Percentiles rank a stretch among this genome's conserved stretches.
Evolutionary conservation across 64 coral and sea anemone genomes (phyloP).

Genomic region (Exaiptasia diaphana): DNA sequence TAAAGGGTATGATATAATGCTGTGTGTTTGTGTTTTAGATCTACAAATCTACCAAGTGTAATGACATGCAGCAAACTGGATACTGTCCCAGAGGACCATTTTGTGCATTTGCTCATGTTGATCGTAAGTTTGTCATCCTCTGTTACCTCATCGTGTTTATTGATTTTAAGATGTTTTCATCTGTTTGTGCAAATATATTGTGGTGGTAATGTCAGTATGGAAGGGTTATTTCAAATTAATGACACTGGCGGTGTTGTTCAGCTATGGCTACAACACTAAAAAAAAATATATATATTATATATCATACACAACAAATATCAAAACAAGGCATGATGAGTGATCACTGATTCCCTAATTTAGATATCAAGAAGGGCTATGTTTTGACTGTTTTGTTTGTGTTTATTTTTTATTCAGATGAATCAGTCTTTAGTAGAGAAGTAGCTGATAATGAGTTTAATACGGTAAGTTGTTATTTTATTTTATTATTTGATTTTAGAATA

Average conservation of each 20-base stretch:
- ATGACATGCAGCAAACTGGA: slow-evolving; percentile 99
- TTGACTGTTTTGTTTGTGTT: too few species aligned
- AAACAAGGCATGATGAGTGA: too few species aligned
- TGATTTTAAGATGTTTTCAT: too few species aligned
- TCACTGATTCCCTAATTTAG: too few species aligned
- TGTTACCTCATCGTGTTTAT: background rate
- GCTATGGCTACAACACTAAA: too few species aligned
- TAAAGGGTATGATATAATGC: background rate
- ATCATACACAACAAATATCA: too few species aligned
- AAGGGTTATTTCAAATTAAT: too few species aligned
- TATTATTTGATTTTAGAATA: background rate
- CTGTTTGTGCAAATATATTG: too few species aligned
- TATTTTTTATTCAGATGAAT: background rate
- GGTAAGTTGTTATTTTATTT: background rate
- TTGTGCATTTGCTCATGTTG: slow-evolving; percentile 99
- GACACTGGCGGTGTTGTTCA: too few species aligned
- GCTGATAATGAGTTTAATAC: slow-evolving; percentile 1
- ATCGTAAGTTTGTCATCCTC: slow-evolving; percentile 70
- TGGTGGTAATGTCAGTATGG: too few species aligned
- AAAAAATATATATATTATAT: too few species aligned
- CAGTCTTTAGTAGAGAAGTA: background rate
- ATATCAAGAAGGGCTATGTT: too few species aligned
- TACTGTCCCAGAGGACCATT: slow-evolving; percentile 96
- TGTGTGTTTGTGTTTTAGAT: slow-evolving; percentile 75
- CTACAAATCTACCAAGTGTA: slow-evolving; percentile 99